These are phyloP conservation scores for Sarcoramphus papa DNA, from an alignment of 2,797 vertebrate species.

Conservation along the genomic window DNA sequence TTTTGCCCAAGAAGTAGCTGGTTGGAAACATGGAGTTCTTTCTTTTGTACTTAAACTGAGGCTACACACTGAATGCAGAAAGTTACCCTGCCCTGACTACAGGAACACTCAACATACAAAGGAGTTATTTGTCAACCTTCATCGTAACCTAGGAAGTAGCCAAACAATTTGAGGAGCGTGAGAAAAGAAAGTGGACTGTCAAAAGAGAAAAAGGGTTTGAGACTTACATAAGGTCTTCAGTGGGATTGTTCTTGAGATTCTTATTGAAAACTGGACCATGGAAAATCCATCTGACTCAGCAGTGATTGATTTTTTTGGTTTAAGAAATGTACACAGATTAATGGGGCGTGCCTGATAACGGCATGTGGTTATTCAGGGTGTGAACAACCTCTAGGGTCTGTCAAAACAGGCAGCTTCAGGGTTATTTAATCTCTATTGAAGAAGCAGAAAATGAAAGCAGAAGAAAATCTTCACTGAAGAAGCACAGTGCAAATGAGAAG, in stretches of 20 bases:
- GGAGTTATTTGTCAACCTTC: background rate
- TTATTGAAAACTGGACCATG: background rate
- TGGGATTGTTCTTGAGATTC: background rate
- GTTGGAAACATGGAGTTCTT: background rate
- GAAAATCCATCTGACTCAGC: background rate
- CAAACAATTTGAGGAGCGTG: background rate
- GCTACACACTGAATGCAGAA: background rate
- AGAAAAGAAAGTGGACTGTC: background rate
- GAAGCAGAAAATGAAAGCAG: background rate
- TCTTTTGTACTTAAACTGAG: background rate
- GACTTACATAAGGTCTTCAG: background rate
- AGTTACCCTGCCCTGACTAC: background rate
- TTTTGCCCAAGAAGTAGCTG: background rate
- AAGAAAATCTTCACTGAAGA: background rate
- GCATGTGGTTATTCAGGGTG: conserved; percentile 27
- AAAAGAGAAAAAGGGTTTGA: background rate
- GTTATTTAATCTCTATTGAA: background rate
- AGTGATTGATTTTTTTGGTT: background rate
- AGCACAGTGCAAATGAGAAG: background rate
- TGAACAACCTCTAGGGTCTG: background rate
- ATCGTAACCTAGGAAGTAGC: background rate
- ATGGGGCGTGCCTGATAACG: background rate
- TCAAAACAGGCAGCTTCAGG: background rate
- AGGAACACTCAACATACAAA: background rate
- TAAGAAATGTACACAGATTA: background rate